Base-by-base conservation (phyloP, 1,140 invertebrate genomes). In the Megalonaias nervosa region DNA sequence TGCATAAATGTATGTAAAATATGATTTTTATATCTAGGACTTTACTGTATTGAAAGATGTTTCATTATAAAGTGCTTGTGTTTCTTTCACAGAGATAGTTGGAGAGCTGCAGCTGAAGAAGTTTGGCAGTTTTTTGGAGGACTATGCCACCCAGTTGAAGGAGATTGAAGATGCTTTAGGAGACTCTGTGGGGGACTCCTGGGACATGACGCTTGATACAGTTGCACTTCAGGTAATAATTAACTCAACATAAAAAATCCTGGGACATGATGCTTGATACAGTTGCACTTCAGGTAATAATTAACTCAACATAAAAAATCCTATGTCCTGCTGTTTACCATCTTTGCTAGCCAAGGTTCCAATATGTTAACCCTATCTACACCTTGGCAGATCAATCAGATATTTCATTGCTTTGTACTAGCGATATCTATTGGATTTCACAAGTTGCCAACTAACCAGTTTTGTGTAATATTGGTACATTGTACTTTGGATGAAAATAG, bases 121-220 rank as follows among this genome's bases (percentile, higher is more conserved):
- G 81, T 96, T 95, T 92, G 94, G 94, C 2, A 92, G 93, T 58
- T 95, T 96, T 90, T 93, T 95, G 72, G 94, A 95, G 84, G 93
- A 93, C 67, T 93, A 94, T 89, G 90, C 89, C 59, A 84, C 86
- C 76, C 92, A 93, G 79, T 87, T 93, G 31, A 90, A 88, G 77
- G 89, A 88, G 56, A 92, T 93, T 89, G 87, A 93, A 88, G 85
- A 92, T 90, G 88, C 92, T 85, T 68, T 92, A 79, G 81, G 90
- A 91, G 84, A 92, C 87, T 84, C 89, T 86, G 84, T 90, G 87
- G 81, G 88, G 88, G 85, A 93, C 91, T 82, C 91, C 83, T 89
- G 93, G 93, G 86, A 91, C 90, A 77, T 92, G 90, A 87, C 88
- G 84, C 64, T 92, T 87, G 91, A 95, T 91, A 92, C 93, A 71